Percentiles rank a stretch among this genome's conserved stretches.
These are phyloP conservation scores for Channa striata DNA, from an alignment of 2,797 vertebrate species.

Conservation along the genomic window DNA sequence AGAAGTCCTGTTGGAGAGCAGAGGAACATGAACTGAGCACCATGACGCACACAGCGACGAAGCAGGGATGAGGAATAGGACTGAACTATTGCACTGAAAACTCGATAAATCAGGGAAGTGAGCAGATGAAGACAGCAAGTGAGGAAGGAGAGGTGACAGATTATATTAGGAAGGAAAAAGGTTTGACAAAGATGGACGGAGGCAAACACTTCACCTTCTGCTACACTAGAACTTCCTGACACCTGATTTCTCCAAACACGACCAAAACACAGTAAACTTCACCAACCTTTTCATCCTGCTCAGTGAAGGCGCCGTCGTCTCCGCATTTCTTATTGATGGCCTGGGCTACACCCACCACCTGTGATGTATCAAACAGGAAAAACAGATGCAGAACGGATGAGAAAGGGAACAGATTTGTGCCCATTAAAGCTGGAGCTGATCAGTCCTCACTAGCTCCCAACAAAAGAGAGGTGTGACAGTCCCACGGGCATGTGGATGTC, in stretches of 20 bases:
- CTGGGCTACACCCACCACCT: slow-evolving; percentile 98
- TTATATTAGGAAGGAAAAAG: slow-evolving; percentile 9
- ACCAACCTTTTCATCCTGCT: slow-evolving; percentile 93
- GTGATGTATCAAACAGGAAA: neutral
- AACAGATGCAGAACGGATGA: neutral
- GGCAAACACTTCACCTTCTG: no score
- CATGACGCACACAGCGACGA: neutral
- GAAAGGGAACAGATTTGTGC: neutral
- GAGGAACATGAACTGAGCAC: slow-evolving; percentile 1
- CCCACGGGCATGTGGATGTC: no score
- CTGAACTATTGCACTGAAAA: neutral
- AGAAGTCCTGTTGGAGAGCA: slow-evolving; percentile 88
- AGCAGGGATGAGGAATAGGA: neutral
- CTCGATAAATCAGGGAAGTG: slow-evolving; percentile 13
- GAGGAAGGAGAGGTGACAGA: neutral
- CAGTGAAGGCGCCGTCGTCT: slow-evolving; percentile 91
- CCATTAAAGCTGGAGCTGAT: no score
- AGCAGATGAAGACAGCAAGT: neutral
- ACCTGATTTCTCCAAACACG: slow-evolving; percentile 2
- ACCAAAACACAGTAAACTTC: neutral
- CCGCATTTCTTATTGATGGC: slow-evolving; percentile 97
- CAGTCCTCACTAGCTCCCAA: no score
- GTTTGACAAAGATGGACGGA: neutral
- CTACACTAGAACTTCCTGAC: no score
- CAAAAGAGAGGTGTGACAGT: no score